Evolutionary conservation across 2,888 invertebrate species (phyloP), one percentile per base, ranked within the genome.

Genomic region (Drosophila picticornis): DNA sequence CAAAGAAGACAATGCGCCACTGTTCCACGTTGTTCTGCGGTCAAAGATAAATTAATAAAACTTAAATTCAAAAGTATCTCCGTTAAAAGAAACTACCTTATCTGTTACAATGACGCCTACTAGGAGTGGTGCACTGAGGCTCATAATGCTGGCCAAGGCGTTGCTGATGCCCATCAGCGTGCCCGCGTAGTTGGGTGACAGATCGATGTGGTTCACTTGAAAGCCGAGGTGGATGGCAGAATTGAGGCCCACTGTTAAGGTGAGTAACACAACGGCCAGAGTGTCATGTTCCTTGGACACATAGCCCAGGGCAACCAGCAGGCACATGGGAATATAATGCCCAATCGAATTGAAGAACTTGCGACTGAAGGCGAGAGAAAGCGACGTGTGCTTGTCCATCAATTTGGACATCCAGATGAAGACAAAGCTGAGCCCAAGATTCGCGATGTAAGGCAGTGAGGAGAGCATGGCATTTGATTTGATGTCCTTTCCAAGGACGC

Each of bases 151-250:
- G 0, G 96, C 96, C 1, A 95, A 93, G 7, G 96, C 96, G 91
- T 97, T 97, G 1, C 97, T 97, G 80, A 97, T 95, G 4, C 97
- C 97, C 97, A 97, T 97, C 83, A 97, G 92, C 0, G 96, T 96
- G 36, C 97, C 97, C 3, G 97, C 96, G 91, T 96, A 97, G 91
- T 96, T 97, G 0, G 97, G 97, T 9, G 97, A 96, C 57, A 98
- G 94, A 93, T 98, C 97, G 83, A 98, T 96, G 90, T 97, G 97
- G 79, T 97, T 97, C 95, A 94, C 94, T 95, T 96, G 95, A 89
- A 96, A 96, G 10, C 97, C 97, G 48, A 96, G 95, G 80, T 96
- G 96, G 58, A 96, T 95, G 0, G 96, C 96, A 0, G 96, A 96
- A 87, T 97, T 97, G 2, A 96, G 94, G 0, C 96, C 96, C 0